Conservation (phyloP, 2,888 invertebrate species). For the Ephialtes manifestator region DNA sequence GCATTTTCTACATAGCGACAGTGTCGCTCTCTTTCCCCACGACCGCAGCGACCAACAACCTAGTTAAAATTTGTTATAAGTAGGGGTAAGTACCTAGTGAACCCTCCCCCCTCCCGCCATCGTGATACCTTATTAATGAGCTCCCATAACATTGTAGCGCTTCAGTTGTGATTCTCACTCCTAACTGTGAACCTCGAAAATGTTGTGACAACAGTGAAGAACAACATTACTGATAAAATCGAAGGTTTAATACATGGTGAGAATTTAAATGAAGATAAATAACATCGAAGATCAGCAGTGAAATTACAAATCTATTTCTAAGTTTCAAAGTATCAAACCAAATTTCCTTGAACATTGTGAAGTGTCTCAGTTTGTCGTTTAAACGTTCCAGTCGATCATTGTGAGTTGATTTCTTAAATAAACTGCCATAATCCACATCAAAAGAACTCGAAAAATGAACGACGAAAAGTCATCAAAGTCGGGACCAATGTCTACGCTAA, state of each 20-base stretch:
- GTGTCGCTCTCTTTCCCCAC: too few relatives aligned
- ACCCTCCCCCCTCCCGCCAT: not conserved
- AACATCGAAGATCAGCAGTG: not conserved
- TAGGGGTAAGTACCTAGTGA: not conserved
- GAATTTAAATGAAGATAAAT: not conserved
- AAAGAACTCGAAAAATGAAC: slow-evolving; percentile 81
- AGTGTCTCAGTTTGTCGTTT: too few relatives aligned
- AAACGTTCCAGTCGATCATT: too few relatives aligned
- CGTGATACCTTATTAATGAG: not conserved
- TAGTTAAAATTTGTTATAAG: too few relatives aligned
- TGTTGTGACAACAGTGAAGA: not conserved
- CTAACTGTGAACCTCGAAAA: not conserved
- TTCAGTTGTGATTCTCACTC: not conserved
- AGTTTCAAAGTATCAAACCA: not conserved
- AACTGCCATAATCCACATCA: too few relatives aligned
- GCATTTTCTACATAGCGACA: too few relatives aligned
- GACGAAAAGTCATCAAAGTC: slow-evolving; percentile 95
- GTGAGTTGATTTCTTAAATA: too few relatives aligned
- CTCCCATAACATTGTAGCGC: not conserved
- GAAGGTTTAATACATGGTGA: not conserved
- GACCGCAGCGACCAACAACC: too few relatives aligned
- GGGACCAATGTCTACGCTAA: slow-evolving; percentile 96
- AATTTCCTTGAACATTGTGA: not conserved
- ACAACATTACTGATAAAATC: too few relatives aligned
- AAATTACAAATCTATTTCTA: not conserved